Percentiles rank a stretch among this genome's conserved stretches.
These are phyloP conservation scores for Drosophila jambulina DNA, from an alignment of 1,140 invertebrate genomes.

Conservation along the genomic window DNA sequence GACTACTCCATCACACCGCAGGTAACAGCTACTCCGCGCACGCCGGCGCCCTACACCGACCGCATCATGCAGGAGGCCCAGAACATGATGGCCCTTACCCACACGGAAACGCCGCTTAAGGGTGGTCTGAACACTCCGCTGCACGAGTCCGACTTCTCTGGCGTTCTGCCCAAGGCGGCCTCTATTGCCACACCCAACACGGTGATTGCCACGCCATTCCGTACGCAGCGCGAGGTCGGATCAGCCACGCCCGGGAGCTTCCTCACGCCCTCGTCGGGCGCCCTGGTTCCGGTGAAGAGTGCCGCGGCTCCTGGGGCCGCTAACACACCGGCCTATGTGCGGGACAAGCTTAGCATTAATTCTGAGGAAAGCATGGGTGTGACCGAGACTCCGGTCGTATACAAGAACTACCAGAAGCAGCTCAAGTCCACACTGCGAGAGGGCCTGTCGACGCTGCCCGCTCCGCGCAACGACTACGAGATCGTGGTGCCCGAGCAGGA, in stretches of 20 bases:
- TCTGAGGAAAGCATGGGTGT: constrained; percentile 91
- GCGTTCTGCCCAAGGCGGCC: constrained; percentile 91
- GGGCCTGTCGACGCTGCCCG: constrained; percentile 92
- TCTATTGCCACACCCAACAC: constrained; percentile 96
- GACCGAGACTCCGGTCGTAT: constrained; percentile 88
- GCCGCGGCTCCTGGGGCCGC: constrained; percentile 51
- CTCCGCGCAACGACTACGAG: constrained; percentile 98
- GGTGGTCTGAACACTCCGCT: constrained; percentile 97
- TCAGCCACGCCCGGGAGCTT: constrained; percentile 86
- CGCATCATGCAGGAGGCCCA: constrained; percentile 96
- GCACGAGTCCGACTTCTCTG: constrained; percentile 94
- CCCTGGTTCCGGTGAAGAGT: constrained; percentile 82
- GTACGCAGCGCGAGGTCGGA: constrained; percentile 84
- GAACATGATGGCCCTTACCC: constrained; percentile 98
- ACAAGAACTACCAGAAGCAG: constrained; percentile 89
- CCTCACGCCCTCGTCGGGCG: constrained; percentile 85
- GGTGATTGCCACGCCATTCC: constrained; percentile 96
- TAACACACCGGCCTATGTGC: constrained; percentile 86
- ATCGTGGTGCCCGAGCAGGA: constrained; percentile 98
- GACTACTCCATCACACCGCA: constrained; percentile 96
- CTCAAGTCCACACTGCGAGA: constrained; percentile 90
- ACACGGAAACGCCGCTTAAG: constrained; percentile 98
- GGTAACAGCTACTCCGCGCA: constrained; percentile 92
- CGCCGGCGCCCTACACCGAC: constrained; percentile 92
- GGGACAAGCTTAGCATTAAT: constrained; percentile 98